Percentiles rank a stretch among this genome's conserved stretches.
Conservation (phyloP, 2,888 invertebrate species). For the Morpho achilles region DNA sequence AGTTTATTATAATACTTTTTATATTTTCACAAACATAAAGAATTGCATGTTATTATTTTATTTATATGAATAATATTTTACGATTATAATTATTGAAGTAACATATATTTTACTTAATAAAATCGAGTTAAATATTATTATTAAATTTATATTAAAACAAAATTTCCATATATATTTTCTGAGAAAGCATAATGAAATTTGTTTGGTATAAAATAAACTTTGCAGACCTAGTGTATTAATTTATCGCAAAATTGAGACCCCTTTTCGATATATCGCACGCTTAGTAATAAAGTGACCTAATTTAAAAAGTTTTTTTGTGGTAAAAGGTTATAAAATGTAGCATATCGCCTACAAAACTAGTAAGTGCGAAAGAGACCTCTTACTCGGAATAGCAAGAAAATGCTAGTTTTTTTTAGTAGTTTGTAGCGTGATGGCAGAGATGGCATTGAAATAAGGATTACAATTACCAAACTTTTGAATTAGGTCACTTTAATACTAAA, state of each 20-base stretch:
- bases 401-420: no score
- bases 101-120: conserved; percentile 1
- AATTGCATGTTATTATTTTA: conserved; percentile 16
- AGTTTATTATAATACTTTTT: conserved; percentile 22
- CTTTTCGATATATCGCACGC: no score
- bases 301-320: no score
- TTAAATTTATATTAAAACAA: neutral
- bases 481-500: no score
- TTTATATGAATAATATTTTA: neutral
- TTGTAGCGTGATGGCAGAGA: no score
- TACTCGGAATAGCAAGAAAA: no score
- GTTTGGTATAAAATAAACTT: neutral
- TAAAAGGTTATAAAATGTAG: no score
- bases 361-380: no score
- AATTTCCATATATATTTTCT: neutral
- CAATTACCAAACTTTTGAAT: no score
- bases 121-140: neutral
- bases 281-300: no score
- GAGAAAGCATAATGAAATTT: conserved; percentile 1
- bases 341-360: no score
- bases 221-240: neutral
- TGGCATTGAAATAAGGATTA: no score
- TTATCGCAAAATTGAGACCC: neutral
- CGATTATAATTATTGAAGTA: conserved; percentile 5
- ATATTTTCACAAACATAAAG: conserved; percentile 27